Conservation (phyloP, 2,888 invertebrate species). For the Tetheella fluctuosa region DNA sequence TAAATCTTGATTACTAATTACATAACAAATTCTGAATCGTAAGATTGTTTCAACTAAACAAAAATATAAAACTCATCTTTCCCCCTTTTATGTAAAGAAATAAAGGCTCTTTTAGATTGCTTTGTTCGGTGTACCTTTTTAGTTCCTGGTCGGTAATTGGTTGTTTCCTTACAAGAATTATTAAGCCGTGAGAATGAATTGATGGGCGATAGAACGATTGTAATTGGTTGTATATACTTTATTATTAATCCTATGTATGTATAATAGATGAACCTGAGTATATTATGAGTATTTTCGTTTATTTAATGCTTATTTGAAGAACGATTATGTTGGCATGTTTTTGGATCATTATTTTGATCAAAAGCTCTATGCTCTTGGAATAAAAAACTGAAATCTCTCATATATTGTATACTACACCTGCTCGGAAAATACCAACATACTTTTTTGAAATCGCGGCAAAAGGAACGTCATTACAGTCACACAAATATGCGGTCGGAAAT, state of each 20-base stretch:
- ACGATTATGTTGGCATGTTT: too few relatives aligned
- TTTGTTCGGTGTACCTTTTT: slow-evolving; percentile 1
- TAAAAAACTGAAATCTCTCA: too few relatives aligned
- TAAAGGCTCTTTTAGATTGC: neutral
- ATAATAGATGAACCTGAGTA: neutral
- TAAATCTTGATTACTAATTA: neutral
- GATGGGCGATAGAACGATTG: neutral
- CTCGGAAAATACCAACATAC: too few relatives aligned
- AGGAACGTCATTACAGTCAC: too few relatives aligned
- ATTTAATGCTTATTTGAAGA: too few relatives aligned
- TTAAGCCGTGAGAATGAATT: neutral
- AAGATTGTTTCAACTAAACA: neutral
- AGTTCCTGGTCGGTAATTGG: neutral
- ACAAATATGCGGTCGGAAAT: too few relatives aligned
- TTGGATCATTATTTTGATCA: too few relatives aligned
- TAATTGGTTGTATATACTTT: neutral
- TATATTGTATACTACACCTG: too few relatives aligned
- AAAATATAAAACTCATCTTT: neutral
- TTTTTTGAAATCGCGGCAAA: too few relatives aligned
- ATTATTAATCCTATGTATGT: neutral
- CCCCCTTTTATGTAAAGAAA: neutral
- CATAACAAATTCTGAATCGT: neutral
- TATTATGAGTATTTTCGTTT: neutral
- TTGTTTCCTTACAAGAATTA: neutral
- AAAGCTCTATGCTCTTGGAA: too few relatives aligned